Percentiles rank a stretch among this genome's conserved stretches.
Evolutionary conservation across 2,113 vertebrate species (phyloP).

Genomic region (Microtus pennsylvanicus): DNA sequence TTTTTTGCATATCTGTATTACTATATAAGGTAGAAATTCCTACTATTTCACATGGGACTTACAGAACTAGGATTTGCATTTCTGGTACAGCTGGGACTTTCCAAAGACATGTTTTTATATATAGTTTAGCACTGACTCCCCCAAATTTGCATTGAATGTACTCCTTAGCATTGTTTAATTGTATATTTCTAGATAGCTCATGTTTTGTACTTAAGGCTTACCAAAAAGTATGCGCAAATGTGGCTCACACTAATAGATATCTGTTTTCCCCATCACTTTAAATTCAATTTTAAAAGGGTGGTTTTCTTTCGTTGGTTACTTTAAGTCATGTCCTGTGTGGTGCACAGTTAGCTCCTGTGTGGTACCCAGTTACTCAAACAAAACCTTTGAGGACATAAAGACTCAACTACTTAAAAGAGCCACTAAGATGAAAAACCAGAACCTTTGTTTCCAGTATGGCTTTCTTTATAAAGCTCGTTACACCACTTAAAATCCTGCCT

Average conservation of each 20-base stretch:
- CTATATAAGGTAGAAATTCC: neutral
- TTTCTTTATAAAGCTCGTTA: slow-evolving; percentile 20
- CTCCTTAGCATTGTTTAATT: slow-evolving; percentile 17
- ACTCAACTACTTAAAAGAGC: slow-evolving; percentile 11
- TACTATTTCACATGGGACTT: neutral
- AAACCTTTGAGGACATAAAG: neutral
- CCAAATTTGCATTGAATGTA: neutral
- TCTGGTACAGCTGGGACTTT: slow-evolving; percentile 19
- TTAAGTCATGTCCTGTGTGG: neutral
- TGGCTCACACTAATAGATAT: neutral
- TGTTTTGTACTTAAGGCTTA: neutral
- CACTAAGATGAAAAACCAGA: neutral
- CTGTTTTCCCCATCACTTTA: neutral
- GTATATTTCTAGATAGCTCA: neutral
- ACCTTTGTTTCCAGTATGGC: neutral
- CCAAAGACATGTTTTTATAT: neutral
- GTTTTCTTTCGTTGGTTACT: neutral
- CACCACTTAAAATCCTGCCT: slow-evolving; percentile 19
- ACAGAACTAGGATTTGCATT: slow-evolving; percentile 23
- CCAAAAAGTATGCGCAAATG: neutral
- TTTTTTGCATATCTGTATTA: neutral
- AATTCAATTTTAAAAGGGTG: neutral
- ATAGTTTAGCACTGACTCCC: neutral
- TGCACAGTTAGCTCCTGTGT: neutral
- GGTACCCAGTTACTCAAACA: neutral